Evolutionary conservation across 2,888 invertebrate genomes (phyloP), one percentile per base, ranked within the genome.

Genomic region (Corythucha ciliata): DNA sequence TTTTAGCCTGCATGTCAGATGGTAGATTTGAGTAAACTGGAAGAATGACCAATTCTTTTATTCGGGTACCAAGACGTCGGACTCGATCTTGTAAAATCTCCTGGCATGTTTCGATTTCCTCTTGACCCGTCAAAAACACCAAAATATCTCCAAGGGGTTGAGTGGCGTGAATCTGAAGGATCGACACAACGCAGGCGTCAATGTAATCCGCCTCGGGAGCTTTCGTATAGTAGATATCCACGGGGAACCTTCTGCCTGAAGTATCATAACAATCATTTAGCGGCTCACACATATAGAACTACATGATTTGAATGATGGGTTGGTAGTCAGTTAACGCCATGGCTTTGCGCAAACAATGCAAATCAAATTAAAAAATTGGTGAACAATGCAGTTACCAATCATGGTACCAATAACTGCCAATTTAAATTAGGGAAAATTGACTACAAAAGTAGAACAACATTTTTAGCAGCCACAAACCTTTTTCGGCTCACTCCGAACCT

Each of bases 171-270:
- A 98, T 99, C 72, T 99, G 98, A 58, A 98, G 72, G 25, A 98
- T 82, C 0, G 96, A 92, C 1, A 94, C 91, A n/a, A 96, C 93
- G 67, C 91, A 85, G 0, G 97, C 97, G 69, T 98, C 96, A 41
- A 98, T 83, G 68, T 97, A 98, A 72, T 98, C 96, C 2, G 97
- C 96, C 72, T 98, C 98, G 0, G 98, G 98, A 0, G 97, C 96
- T 74, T 94, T 93, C 1, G 98, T 98, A 66, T 98, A 99, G 69
- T 91, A 98, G 63, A 98, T 93, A 67, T 98, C 91, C 0, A 99
- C 98, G 2, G 97, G 96, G 73, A 89, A 97, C 59, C 97, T 74
- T 62, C 94, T 73, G n/a, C 98, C 98, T 64, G 57, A 26, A 54
- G 58, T 45, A 41, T 49, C 56, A 49, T 58, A 55, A 46, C 47